Evolutionary conservation across 2,797 vertebrate genomes (phyloP), one percentile per base, ranked within the genome.

Genomic region (Taeniopygia guttata): DNA sequence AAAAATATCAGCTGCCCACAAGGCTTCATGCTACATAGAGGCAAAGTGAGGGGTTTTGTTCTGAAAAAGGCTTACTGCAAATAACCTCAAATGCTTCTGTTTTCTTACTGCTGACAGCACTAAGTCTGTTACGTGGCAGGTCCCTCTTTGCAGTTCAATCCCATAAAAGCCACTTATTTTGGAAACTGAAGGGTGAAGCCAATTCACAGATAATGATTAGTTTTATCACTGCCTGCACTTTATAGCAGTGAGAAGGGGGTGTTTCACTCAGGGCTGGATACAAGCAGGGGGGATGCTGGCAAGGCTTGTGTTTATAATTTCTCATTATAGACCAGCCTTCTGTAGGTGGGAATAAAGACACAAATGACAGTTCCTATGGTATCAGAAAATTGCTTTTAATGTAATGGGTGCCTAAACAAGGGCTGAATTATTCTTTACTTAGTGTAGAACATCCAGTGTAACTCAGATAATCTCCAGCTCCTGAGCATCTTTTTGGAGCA

Each of bases 1-100:
- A 63, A 90, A 93, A 88, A 56, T 48, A 88, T 49, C 87, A 60
- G 88, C 91, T 84, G 80, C 83, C 60, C 63, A 73, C n/a, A 43
- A 76, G 74, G 70, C 85, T 94, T 91, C 67, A 84, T 0, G 0
- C 67, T 78, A 73, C 0, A 0, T 0, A 45, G 73, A 30, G 38
- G 59, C 66, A 45, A 74, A 54, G 63, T 1, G 3, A 83, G 6
- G 30, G 49, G 38, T 3, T 62, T 78, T 81, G 62, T 48, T 79
- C 36, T 58, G 27, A 43, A 64, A 60, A 83, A 66, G 40, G 14
- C n/a, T 73, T 32, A 52, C 38, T 74, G 67, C 75, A 70, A 89
- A 75, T n/a, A 87, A 42, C 51, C 54, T 34, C 73, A 58, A 26
- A 84, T 30, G n/a, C 42, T 87, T 72, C 77, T 89, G 19, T 66